Evolutionary conservation across 2,888 invertebrate genomes (phyloP).

Genomic region (Agriotes lineatus): DNA sequence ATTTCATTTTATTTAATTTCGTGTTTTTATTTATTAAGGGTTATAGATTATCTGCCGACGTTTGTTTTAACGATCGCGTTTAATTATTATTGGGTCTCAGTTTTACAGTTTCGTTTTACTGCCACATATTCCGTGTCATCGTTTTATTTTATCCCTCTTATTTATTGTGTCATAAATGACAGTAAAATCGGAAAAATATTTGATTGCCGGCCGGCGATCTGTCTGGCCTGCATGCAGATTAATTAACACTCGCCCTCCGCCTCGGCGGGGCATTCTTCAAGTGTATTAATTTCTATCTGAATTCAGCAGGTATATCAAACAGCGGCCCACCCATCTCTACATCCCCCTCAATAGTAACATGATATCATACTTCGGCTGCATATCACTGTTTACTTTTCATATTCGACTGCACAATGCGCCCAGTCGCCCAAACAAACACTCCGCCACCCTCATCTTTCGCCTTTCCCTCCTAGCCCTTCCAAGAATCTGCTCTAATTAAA

Average conservation of each 20-base stretch:
- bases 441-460: not conserved
- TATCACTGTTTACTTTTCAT: conserved; percentile 66
- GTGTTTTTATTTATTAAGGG: conserved; percentile 53
- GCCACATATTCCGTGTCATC: conserved; percentile 53
- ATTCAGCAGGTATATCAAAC: conserved; percentile 44
- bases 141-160: conserved; percentile 55
- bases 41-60: conserved; percentile 56
- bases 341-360: conserved; percentile 63
- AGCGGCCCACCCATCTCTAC: conserved; percentile 52
- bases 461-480: too few species aligned
- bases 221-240: conserved; percentile 21
- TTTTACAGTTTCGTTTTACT: conserved; percentile 52
- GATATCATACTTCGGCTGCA: conserved; percentile 62
- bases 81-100: conserved; percentile 55
- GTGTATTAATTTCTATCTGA: conserved; percentile 42
- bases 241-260: conserved; percentile 4
- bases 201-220: conserved; percentile 48
- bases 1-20: conserved; percentile 54
- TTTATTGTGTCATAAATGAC: conserved; percentile 58
- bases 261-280: not conserved
- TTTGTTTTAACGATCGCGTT: conserved; percentile 57
- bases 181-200: conserved; percentile 54
- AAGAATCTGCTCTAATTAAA: not conserved
- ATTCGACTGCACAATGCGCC: conserved; percentile 64
- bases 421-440: conserved; percentile 57